These are phyloP conservation scores for Ochotona curzoniae DNA, from an alignment of 2,113 vertebrate genomes.

Conservation along the genomic window DNA sequence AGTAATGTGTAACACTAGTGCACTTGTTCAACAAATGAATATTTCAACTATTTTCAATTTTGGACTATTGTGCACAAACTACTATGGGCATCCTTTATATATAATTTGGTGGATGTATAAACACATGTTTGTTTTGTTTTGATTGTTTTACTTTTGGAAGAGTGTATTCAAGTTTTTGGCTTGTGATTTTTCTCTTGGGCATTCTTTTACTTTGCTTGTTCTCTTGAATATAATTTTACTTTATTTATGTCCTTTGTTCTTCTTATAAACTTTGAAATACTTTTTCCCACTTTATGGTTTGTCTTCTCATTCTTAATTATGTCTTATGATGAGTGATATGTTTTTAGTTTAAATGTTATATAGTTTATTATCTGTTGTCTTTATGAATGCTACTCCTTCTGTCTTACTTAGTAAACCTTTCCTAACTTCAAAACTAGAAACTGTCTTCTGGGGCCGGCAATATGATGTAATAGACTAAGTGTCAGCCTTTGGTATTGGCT, in stretches of 20 bases:
- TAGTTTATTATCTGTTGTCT: constrained; percentile 3
- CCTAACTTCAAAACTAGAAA: neutral
- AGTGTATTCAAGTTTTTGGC: neutral
- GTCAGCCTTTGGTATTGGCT: too few species aligned
- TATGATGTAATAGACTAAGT: too few species aligned
- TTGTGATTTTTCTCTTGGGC: neutral
- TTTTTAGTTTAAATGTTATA: neutral
- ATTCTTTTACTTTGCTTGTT: neutral
- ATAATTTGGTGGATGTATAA: neutral
- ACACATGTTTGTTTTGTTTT: too few species aligned
- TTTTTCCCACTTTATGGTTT: neutral
- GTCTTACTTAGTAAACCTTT: neutral
- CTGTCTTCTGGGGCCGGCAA: too few species aligned
- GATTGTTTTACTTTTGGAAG: neutral
- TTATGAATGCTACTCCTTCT: neutral
- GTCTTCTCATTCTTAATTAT: neutral
- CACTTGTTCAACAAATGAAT: neutral
- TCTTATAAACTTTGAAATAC: neutral
- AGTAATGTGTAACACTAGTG: neutral
- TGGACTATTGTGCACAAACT: neutral
- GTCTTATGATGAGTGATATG: neutral
- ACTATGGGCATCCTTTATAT: neutral
- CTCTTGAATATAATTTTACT: neutral
- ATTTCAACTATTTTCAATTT: neutral
- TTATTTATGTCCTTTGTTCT: neutral